These are phyloP conservation scores for Holothuria leucospilota DNA, from an alignment of 53 echinoderm and acorn worm species.

Conservation along the genomic window DNA sequence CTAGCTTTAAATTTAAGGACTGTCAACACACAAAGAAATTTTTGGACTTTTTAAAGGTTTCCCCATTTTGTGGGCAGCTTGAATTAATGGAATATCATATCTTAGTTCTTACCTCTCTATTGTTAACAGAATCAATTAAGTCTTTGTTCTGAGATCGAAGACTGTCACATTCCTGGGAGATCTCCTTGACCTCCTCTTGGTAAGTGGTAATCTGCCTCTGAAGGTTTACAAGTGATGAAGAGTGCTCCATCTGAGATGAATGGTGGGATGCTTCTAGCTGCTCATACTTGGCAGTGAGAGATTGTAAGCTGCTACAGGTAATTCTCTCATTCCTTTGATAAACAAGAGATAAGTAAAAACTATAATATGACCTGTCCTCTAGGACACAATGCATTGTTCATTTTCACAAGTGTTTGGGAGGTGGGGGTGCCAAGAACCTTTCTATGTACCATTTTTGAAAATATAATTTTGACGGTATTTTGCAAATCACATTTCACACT, in stretches of 20 bases:
- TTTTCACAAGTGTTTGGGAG: too few species aligned
- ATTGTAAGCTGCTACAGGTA: constrained; percentile 37
- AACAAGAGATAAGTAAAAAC: neutral
- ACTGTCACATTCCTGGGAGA: constrained; percentile 38
- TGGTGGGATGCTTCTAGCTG: constrained; percentile 55
- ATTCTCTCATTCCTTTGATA: constrained; percentile 44
- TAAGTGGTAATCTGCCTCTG: constrained; percentile 47
- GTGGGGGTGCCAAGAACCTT: too few species aligned
- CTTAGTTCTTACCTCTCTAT: constrained; percentile 59
- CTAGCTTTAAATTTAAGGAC: too few species aligned
- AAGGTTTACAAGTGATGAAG: constrained; percentile 31
- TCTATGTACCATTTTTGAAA: too few species aligned
- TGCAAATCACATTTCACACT: too few species aligned
- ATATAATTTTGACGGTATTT: too few species aligned
- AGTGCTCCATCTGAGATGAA: constrained; percentile 47
- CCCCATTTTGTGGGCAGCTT: too few species aligned
- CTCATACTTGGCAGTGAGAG: constrained; percentile 64
- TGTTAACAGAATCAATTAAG: constrained; percentile 59
- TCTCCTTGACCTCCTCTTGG: constrained; percentile 48
- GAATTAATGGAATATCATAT: too few species aligned
- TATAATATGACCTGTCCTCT: too few species aligned
- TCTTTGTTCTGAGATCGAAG: constrained; percentile 57
- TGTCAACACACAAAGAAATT: too few species aligned
- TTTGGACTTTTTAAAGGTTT: too few species aligned
- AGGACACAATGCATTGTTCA: too few species aligned